These are phyloP conservation scores for Melospiza melodia DNA, from an alignment of 2,113 vertebrate species.

Conservation along the genomic window DNA sequence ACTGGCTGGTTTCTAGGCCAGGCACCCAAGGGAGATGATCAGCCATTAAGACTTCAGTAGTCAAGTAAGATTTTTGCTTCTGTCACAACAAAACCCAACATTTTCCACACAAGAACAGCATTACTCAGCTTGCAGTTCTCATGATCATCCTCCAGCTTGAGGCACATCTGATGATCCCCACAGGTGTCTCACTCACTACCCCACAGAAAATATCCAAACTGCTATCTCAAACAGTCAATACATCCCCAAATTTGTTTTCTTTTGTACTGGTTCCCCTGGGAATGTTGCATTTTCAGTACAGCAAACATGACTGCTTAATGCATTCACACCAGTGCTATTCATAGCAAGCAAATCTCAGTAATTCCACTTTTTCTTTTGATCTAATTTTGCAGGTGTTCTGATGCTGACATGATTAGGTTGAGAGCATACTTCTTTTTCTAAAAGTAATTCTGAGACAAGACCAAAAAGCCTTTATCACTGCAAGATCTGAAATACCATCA, in stretches of 20 bases:
- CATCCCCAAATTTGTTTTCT: neutral
- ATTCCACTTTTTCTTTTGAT: constrained; percentile 52
- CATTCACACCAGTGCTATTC: constrained; percentile 33
- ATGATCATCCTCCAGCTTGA: neutral
- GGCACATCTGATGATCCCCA: neutral
- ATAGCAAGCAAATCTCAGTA: constrained; percentile 45
- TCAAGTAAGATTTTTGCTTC: neutral
- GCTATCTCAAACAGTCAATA: neutral
- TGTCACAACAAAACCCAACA: neutral
- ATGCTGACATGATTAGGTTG: constrained; percentile 36
- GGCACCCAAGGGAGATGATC: neutral
- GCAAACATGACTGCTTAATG: neutral
- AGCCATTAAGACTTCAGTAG: neutral
- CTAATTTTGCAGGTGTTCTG: constrained; percentile 62
- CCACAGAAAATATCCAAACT: neutral
- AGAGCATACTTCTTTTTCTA: constrained; percentile 12
- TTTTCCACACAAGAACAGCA: neutral
- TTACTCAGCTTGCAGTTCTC: neutral
- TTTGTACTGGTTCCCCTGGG: neutral
- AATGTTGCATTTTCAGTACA: neutral
- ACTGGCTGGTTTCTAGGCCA: neutral
- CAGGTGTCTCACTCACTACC: neutral
- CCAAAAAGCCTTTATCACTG: constrained; percentile 11
- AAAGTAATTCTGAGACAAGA: constrained; percentile 31
- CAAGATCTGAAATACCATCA: constrained; percentile 25